Percentiles rank a stretch among this genome's conserved stretches.
phyloP scores from a whole-genome alignment of 2,888 invertebrate genomes.

The Rosalia funebris region DNA sequence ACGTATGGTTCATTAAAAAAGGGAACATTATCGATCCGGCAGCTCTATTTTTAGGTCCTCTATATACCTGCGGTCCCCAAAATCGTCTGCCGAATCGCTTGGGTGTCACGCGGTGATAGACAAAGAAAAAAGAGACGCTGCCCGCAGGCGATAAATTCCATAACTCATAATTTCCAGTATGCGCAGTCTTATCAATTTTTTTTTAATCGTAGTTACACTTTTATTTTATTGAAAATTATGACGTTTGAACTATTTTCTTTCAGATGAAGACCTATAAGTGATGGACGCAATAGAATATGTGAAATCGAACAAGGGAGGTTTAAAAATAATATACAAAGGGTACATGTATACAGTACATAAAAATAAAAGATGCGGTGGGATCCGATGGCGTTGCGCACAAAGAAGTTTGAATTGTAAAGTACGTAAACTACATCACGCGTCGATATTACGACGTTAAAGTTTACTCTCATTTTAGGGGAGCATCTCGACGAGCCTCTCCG shows the following conservation, averaged over 20 bases:
- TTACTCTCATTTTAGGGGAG: slow-evolving; percentile 53
- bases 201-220: too few relatives aligned
- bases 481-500: slow-evolving; percentile 55
- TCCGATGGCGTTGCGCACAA: slow-evolving; percentile 65
- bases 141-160: too few relatives aligned
- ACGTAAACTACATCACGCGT: slow-evolving; percentile 39
- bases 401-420: slow-evolving; percentile 63
- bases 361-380: slow-evolving; percentile 60
- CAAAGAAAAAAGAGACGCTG: too few relatives aligned
- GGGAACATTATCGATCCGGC: slow-evolving; percentile 22
- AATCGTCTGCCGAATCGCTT: too few relatives aligned
- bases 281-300: slow-evolving; percentile 39
- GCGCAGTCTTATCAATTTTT: too few relatives aligned
- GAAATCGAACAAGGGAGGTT: slow-evolving; percentile 64
- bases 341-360: slow-evolving; percentile 66
- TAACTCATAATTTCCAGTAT: too few relatives aligned
- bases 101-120: too few relatives aligned
- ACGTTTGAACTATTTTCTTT: too few relatives aligned
- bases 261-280: slow-evolving; percentile 18
- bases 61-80: slow-evolving; percentile 28
- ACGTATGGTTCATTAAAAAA: background rate
- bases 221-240: too few relatives aligned
- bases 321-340: slow-evolving; percentile 64
- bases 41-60: slow-evolving; percentile 29
- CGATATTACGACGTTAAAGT: background rate